Conservation (phyloP, 2,888 invertebrate species). For the Archips xylosteana region DNA sequence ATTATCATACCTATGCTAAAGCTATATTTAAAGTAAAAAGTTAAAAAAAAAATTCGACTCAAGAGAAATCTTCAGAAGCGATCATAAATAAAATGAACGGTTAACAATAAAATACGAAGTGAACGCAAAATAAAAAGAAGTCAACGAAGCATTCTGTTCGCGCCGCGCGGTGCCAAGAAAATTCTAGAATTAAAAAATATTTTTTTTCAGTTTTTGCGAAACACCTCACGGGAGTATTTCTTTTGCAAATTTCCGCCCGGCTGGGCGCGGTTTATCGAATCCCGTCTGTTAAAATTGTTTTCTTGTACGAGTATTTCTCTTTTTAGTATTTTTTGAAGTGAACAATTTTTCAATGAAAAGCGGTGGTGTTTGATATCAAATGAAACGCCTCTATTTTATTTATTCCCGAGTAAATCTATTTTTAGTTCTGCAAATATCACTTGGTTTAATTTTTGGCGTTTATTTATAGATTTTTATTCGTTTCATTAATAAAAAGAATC, state of each 20-base stretch:
- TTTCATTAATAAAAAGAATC: too few relatives aligned
- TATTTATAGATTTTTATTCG: too few relatives aligned
- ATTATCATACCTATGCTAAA: too few relatives aligned
- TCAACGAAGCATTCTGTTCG: conserved; percentile 5
- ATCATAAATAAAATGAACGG: conserved; percentile 15
- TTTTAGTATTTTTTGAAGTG: not conserved
- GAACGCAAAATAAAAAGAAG: conserved; percentile 18
- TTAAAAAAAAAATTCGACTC: conserved; percentile 3
- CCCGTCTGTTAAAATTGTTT: not conserved
- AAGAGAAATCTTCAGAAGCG: not conserved
- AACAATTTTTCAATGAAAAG: too few relatives aligned
- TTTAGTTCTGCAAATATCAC: too few relatives aligned
- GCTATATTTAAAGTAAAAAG: not conserved
- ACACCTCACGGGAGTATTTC: not conserved
- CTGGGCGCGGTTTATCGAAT: not conserved
- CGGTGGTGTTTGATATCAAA: too few relatives aligned
- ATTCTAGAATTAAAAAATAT: conserved; percentile 9
- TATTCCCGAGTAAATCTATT: too few relatives aligned
- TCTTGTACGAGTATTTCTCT: not conserved
- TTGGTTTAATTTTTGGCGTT: too few relatives aligned
- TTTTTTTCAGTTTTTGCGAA: conserved; percentile 18
- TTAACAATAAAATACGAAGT: conserved; percentile 28
- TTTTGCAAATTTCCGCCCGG: not conserved
- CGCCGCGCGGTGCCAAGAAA: conserved; percentile 8
- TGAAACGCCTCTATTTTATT: too few relatives aligned